phyloP scores from a whole-genome alignment of 2,797 vertebrate species.

The Mormyrus hasselquistii region DNA sequence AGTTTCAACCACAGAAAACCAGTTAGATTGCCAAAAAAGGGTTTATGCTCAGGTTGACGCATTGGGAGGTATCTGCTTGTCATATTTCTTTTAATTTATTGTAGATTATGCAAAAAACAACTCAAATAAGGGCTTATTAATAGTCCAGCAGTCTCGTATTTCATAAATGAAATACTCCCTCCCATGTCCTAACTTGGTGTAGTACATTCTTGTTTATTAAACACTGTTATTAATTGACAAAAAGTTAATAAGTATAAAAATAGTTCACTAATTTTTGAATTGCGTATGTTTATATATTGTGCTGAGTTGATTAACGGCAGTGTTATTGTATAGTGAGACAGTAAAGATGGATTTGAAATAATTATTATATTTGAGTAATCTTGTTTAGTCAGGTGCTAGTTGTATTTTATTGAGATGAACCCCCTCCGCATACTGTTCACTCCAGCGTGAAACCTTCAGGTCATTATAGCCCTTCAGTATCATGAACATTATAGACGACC shows the following conservation, averaged over 20 bases:
- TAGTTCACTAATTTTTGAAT: neutral
- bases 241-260: neutral
- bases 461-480: slow-evolving; percentile 69
- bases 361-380: slow-evolving; percentile 43
- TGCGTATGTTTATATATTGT: slow-evolving; percentile 6
- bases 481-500: slow-evolving; percentile 65
- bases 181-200: neutral
- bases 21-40: slow-evolving; percentile 48
- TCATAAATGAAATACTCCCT: slow-evolving; percentile 27
- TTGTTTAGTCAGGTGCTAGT: slow-evolving; percentile 62
- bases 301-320: slow-evolving; percentile 27
- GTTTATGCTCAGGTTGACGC: slow-evolving; percentile 49
- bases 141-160: slow-evolving; percentile 46
- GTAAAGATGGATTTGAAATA: slow-evolving; percentile 46
- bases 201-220: slow-evolving; percentile 1
- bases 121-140: slow-evolving; percentile 40
- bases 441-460: slow-evolving; percentile 51
- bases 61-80: slow-evolving; percentile 52
- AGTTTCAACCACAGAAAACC: slow-evolving; percentile 49
- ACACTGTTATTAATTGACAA: neutral
- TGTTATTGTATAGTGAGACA: slow-evolving; percentile 40
- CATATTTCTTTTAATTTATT: slow-evolving; percentile 64
- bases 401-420: slow-evolving; percentile 52
- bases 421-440: slow-evolving; percentile 52
- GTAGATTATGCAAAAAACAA: slow-evolving; percentile 51